phyloP scores from a whole-genome alignment of 2,888 invertebrate genomes.

The Cantharis rustica region DNA sequence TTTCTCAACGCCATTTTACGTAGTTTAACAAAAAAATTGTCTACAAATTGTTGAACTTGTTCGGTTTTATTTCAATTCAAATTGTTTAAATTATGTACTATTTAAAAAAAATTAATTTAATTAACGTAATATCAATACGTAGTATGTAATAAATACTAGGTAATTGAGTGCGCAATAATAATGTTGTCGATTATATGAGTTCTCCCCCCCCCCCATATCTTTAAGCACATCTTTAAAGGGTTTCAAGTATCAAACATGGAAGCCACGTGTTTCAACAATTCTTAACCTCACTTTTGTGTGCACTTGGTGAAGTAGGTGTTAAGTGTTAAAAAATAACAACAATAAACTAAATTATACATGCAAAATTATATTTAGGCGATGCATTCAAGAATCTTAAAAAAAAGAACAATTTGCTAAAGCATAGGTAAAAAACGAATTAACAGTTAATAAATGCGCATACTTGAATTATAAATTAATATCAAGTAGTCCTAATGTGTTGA shows the following conservation, averaged over 20 bases:
- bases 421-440: slow-evolving; percentile 11
- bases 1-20: slow-evolving; percentile 5
- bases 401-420: slow-evolving; percentile 11
- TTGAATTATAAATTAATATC: slow-evolving; percentile 10
- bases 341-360: not conserved
- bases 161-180: not conserved
- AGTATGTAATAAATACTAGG: not conserved
- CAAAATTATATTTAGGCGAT: not conserved
- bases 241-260: slow-evolving; percentile 14
- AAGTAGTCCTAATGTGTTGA: slow-evolving; percentile 11
- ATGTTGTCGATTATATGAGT: too few species aligned
- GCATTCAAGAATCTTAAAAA: not conserved
- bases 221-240: not conserved
- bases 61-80: not conserved
- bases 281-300: slow-evolving; percentile 22
- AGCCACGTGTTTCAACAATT: slow-evolving; percentile 15
- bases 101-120: too few species aligned
- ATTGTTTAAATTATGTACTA: too few species aligned
- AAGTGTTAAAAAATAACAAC: not conserved
- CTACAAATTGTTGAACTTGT: not conserved
- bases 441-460: slow-evolving; percentile 28
- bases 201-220: not conserved
- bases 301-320: not conserved
- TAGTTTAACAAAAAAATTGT: not conserved
- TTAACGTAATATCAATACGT: not conserved